These are phyloP conservation scores for Sternarchorhynchus goeldii DNA, from an alignment of 2,797 vertebrate genomes.

Conservation along the genomic window DNA sequence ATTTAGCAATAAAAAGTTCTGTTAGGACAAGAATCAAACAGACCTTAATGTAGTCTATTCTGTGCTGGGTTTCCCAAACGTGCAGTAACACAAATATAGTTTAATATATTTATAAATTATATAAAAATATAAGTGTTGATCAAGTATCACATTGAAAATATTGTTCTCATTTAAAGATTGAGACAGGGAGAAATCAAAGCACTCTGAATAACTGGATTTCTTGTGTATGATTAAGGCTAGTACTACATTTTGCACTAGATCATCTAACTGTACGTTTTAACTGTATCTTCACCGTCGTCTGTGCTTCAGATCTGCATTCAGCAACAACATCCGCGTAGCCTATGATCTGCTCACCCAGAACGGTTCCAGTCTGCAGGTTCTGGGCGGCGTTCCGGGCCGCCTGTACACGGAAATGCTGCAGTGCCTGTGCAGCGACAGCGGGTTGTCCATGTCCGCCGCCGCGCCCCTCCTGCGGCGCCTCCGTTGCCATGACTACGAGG, in stretches of 20 bases:
- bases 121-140: no score
- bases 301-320: conserved; percentile 85
- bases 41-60: no score
- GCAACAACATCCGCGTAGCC: conserved; percentile 85
- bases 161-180: no score
- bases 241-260: not conserved
- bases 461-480: conserved; percentile 81
- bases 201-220: no score
- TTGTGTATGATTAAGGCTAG: not conserved
- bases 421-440: conserved; percentile 82
- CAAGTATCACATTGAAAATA: no score
- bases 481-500: conserved; percentile 89
- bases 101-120: no score
- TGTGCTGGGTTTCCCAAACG: no score
- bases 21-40: no score
- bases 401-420: conserved; percentile 85
- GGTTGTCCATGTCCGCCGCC: conserved; percentile 76
- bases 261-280: not conserved
- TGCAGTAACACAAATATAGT: no score
- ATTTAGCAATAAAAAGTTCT: no score
- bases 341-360: conserved; percentile 83
- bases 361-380: conserved; percentile 60
- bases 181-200: no score
- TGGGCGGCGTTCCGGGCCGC: conserved; percentile 80
- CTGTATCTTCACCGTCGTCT: not conserved